Percentiles rank a stretch among this genome's conserved stretches.
phyloP scores from a whole-genome alignment of 2,113 vertebrate genomes.

The Neomonachus schauinslandi region DNA sequence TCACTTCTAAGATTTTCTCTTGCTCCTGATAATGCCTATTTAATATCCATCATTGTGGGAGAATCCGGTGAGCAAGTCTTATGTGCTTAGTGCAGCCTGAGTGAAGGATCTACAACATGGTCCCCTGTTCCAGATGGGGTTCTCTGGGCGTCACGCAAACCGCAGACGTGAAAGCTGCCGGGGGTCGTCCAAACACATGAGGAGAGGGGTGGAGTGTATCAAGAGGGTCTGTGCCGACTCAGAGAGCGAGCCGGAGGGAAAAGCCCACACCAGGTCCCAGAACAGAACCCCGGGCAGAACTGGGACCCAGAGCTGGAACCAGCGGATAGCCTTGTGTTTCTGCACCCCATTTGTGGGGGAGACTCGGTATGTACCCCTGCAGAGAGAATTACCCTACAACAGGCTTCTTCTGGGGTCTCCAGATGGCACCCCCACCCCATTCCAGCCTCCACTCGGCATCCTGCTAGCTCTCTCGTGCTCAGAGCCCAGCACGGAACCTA shows the following conservation, averaged over 20 bases:
- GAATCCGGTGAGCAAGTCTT: rapidly evolving
- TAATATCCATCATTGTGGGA: rapidly evolving
- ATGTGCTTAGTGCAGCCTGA: neutral
- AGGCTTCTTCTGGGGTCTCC: rapidly evolving
- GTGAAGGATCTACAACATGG: rapidly evolving
- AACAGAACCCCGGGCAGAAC: neutral
- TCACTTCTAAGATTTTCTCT: slow-evolving; percentile 8
- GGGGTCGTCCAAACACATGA: rapidly evolving
- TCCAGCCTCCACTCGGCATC: rapidly evolving
- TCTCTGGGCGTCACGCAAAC: rapidly evolving
- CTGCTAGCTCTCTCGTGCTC: rapidly evolving
- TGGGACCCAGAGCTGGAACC: rapidly evolving
- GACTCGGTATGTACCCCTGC: rapidly evolving
- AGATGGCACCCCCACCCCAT: rapidly evolving
- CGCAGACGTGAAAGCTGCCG: rapidly evolving
- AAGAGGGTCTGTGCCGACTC: no score
- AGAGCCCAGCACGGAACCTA: rapidly evolving
- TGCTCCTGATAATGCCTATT: neutral
- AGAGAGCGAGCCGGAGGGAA: rapidly evolving
- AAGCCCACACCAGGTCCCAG: neutral
- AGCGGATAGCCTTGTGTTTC: rapidly evolving
- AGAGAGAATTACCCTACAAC: rapidly evolving
- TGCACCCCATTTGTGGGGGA: rapidly evolving
- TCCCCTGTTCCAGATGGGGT: rapidly evolving
- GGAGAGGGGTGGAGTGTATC: rapidly evolving